These are phyloP conservation scores for Eurypyga helias DNA, from an alignment of 2,113 vertebrate genomes.

Conservation along the genomic window DNA sequence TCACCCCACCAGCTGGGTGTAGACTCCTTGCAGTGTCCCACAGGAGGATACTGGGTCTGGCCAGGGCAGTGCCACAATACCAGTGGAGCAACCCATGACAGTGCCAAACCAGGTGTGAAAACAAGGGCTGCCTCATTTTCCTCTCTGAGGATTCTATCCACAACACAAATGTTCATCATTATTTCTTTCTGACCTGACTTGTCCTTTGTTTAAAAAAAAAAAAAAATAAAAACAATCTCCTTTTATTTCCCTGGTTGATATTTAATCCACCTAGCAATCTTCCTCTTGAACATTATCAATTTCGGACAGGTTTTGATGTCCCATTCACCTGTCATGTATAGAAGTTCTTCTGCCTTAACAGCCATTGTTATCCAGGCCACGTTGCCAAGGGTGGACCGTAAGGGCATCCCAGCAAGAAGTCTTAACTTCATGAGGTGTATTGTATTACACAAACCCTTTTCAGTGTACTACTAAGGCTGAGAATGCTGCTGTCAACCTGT, in stretches of 20 bases:
- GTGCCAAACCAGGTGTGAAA: not conserved
- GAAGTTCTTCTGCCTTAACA: not conserved
- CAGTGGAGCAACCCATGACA: not conserved
- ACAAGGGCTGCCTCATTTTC: not conserved
- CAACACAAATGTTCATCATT: not conserved
- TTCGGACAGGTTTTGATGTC: not conserved
- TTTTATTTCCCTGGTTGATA: not conserved
- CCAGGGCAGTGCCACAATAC: accelerated
- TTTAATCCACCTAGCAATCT: not conserved
- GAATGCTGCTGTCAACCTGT: not conserved
- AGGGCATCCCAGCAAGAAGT: not conserved
- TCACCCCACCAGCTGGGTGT: not conserved
- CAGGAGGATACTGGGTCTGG: too few species aligned
- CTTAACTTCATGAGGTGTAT: not conserved
- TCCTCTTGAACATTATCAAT: not conserved
- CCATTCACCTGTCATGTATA: not conserved
- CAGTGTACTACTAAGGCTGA: not conserved
- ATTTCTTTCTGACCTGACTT: not conserved
- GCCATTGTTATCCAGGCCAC: not conserved
- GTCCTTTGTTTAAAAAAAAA: not conserved
- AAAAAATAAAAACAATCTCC: accelerated
- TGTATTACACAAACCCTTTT: not conserved
- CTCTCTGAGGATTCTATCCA: accelerated
- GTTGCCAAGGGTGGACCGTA: not conserved
- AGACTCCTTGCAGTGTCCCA: not conserved